Evolutionary conservation across 2,113 vertebrate genomes (phyloP), one percentile per base, ranked within the genome.

Genomic region (Pandion haliaetus): DNA sequence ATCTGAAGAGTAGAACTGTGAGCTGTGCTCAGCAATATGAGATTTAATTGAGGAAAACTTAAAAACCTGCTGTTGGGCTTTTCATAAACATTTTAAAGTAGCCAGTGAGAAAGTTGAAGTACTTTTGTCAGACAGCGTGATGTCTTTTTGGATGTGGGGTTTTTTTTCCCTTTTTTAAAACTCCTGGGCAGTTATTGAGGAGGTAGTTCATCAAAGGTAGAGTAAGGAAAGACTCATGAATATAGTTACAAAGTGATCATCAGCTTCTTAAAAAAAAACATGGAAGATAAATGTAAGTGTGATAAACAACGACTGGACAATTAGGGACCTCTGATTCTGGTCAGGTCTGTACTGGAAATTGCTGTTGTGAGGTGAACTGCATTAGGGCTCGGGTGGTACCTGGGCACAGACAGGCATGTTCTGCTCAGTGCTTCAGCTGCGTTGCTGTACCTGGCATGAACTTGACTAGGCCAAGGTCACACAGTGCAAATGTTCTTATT

Each of bases 31-130:
- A 70, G 71, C 77, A 84, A 21, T 55, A 65, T 81, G 66, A 91
- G 72, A 52, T 94, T 91, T 96, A 89, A 89, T 62, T 76, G 90
- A 86, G 70, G 57, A 76, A 93, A 92, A 80, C 71, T 69, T 93
- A 78, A 69, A 91, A 94, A 67, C 23, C 58, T 73, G 66, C 57
- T 72, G 26, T 47, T 93, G 70, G n/a, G 10, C 49, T 72, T 72
- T 82, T 85, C 40, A 52, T 84, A 76, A 84, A n/a, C 14, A 8
- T 40, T 87, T 84, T 59, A 23, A 79, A 61, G 66, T 65, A 57
- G 44, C 29, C 12, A 49, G 9, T 57, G 55, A 84, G 45, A 78
- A 91, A 59, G 32, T 5, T 5, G 5, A 79, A 58, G 25, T 42
- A n/a, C 29, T 88, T 76, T 2, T 28, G 61, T 38, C 55, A 83